phyloP scores from a whole-genome alignment of 1,140 invertebrate species.

The Sinella curviseta region DNA sequence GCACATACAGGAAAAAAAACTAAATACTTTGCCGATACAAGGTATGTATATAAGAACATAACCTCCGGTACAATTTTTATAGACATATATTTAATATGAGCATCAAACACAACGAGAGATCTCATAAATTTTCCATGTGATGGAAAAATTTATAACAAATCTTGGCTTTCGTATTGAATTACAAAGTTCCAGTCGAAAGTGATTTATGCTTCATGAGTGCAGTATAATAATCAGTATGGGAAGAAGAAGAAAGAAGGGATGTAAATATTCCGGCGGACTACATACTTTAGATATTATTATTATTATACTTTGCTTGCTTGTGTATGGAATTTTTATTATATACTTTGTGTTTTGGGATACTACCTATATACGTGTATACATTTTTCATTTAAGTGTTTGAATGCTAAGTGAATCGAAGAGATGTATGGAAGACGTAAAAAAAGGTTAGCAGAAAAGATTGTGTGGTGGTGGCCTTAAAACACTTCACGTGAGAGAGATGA shows the following conservation, averaged over 20 bases:
- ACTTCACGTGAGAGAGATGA: too few species aligned
- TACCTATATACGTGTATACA: neutral
- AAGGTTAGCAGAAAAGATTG: neutral
- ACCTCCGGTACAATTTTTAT: neutral
- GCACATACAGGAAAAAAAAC: neutral
- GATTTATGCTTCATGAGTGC: constrained; percentile 40
- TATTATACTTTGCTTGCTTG: neutral
- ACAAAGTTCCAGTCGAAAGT: constrained; percentile 48
- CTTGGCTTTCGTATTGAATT: constrained; percentile 45
- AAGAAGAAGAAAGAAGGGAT: constrained; percentile 9
- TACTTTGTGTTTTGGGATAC: too few species aligned
- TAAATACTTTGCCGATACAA: neutral
- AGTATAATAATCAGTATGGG: constrained; percentile 7
- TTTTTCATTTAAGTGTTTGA: neutral
- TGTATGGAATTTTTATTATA: neutral
- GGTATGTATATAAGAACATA: neutral
- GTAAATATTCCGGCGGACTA: neutral
- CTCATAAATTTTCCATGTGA: constrained; percentile 46
- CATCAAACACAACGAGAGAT: constrained; percentile 14
- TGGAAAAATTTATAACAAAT: constrained; percentile 48
- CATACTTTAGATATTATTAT: neutral
- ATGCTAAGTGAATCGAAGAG: neutral
- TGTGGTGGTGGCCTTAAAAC: too few species aligned
- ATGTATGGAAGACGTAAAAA: neutral
- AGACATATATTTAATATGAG: too few species aligned